Conservation (phyloP, 2,797 vertebrate species). For the Decapterus maruadsi region DNA sequence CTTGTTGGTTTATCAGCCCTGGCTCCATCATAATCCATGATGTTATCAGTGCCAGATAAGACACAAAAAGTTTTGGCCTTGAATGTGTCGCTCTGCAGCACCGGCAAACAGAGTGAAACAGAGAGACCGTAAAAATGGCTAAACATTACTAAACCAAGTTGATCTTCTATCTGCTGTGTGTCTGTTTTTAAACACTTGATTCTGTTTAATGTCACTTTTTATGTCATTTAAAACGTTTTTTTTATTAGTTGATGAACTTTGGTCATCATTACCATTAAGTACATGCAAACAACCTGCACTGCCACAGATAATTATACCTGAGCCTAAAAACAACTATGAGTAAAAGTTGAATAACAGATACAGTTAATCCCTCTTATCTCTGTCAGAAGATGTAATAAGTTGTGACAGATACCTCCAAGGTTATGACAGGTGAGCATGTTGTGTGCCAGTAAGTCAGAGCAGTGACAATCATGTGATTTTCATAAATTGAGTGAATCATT, state of each 20-base stretch:
- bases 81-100: neutral
- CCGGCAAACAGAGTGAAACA: neutral
- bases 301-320: neutral
- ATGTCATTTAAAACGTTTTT: neutral
- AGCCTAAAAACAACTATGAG: neutral
- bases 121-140: neutral
- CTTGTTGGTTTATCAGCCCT: slow-evolving; percentile 6
- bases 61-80: neutral
- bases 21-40: neutral
- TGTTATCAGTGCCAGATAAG: slow-evolving; percentile 28
- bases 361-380: neutral
- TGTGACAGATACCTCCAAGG: neutral
- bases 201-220: neutral
- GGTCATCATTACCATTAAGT: neutral
- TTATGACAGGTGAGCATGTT: neutral
- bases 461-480: slow-evolving; percentile 40
- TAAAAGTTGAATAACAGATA: neutral
- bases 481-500: slow-evolving; percentile 14
- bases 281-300: neutral
- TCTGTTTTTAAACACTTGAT: neutral
- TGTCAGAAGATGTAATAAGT: neutral
- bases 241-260: neutral
- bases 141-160: neutral
- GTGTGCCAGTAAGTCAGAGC: neutral
- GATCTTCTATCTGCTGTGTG: neutral